These are phyloP conservation scores for Tetraneura akinire DNA, from an alignment of 1,140 invertebrate genomes.

Conservation along the genomic window DNA sequence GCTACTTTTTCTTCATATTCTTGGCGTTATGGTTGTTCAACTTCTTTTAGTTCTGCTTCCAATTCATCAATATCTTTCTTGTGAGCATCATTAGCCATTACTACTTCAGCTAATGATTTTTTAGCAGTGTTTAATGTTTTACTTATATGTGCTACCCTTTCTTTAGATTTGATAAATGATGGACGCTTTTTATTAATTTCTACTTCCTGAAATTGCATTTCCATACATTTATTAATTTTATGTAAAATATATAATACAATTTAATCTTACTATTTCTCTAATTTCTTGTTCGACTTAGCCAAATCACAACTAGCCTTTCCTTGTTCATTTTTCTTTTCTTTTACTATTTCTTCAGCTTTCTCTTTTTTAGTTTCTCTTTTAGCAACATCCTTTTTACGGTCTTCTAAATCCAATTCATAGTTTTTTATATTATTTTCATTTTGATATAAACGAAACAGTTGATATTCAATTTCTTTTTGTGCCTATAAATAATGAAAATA, in stretches of 20 bases:
- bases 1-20: slow-evolving; percentile 84
- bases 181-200: slow-evolving; percentile 93
- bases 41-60: slow-evolving; percentile 82
- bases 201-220: too few species aligned
- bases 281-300: slow-evolving; percentile 91
- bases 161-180: slow-evolving; percentile 96
- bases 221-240: too few species aligned
- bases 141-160: slow-evolving; percentile 92
- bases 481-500: slow-evolving; percentile 62
- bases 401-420: slow-evolving; percentile 76
- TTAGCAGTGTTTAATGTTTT: slow-evolving; percentile 90
- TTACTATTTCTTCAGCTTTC: slow-evolving; percentile 85
- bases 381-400: slow-evolving; percentile 80
- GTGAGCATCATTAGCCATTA: slow-evolving; percentile 89
- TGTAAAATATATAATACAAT: slow-evolving; percentile 52
- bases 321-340: slow-evolving; percentile 93
- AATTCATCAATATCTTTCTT: slow-evolving; percentile 83
- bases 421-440: slow-evolving; percentile 92
- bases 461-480: slow-evolving; percentile 86
- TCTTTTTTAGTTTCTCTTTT: slow-evolving; percentile 83
- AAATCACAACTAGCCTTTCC: slow-evolving; percentile 82
- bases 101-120: slow-evolving; percentile 88
- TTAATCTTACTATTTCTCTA: slow-evolving; percentile 75
- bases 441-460: slow-evolving; percentile 91
- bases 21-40: slow-evolving; percentile 78